Conservation (phyloP, 2,888 invertebrate species). For the Cantharis rustica region DNA sequence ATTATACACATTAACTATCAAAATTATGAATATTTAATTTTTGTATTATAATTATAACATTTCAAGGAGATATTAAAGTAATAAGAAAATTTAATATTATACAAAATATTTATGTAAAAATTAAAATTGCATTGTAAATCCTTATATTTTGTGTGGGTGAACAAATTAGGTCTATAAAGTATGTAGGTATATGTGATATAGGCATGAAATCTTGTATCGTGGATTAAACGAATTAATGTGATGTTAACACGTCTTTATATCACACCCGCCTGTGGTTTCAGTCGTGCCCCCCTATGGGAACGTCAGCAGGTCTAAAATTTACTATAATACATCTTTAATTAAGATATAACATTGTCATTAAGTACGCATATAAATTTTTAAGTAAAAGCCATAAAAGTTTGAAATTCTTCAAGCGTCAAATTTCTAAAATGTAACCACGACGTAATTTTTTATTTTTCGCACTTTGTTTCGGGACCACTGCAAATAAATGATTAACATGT, state of each 20-base stretch:
- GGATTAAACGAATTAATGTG: slow-evolving; percentile 46
- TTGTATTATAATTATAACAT: neutral
- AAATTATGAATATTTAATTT: neutral
- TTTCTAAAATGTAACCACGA: neutral
- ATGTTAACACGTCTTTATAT: slow-evolving; percentile 50
- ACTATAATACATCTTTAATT: neutral
- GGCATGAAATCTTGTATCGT: slow-evolving; percentile 41
- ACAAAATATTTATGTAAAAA: neutral
- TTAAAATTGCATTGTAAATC: slow-evolving; percentile 13
- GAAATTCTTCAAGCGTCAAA: neutral
- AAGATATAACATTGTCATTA: neutral
- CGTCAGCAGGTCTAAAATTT: slow-evolving; percentile 21
- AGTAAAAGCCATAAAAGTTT: neutral
- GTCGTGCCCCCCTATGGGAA: slow-evolving; percentile 34
- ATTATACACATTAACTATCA: neutral
- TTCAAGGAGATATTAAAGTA: neutral
- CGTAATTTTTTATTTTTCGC: neutral
- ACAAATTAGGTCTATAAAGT: slow-evolving; percentile 34
- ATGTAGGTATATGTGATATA: slow-evolving; percentile 27
- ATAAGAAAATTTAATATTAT: neutral
- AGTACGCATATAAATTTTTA: neutral
- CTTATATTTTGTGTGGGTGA: slow-evolving; percentile 29
- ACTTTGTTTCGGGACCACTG: slow-evolving; percentile 21
- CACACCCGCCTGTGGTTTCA: slow-evolving; percentile 45
- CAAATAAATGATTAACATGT: slow-evolving; percentile 38